Evolutionary conservation across 2,888 invertebrate species (phyloP).

Genomic region (Clanis bilineata): DNA sequence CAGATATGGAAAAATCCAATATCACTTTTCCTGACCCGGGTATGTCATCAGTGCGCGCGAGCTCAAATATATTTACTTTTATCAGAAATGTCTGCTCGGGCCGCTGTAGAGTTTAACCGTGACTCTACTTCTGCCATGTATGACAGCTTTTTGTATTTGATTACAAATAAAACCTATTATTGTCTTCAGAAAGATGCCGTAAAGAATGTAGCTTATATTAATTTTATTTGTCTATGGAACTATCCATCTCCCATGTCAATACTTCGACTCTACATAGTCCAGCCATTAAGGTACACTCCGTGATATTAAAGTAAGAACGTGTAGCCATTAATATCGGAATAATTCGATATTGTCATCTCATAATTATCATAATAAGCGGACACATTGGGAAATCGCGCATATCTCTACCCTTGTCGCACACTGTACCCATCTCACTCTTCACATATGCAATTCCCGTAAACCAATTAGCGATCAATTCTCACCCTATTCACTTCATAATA

Average conservation of each 20-base stretch:
- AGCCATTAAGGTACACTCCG: conserved; percentile 7
- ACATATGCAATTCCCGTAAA: conserved; percentile 63
- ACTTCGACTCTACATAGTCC: not conserved
- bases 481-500: conserved; percentile 52
- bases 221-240: not conserved
- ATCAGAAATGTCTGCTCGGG: too few species aligned
- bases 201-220: too few species aligned
- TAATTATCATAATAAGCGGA: conserved; percentile 71
- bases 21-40: too few species aligned
- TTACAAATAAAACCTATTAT: too few species aligned
- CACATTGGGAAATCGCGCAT: conserved; percentile 67
- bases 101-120: too few species aligned
- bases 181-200: too few species aligned
- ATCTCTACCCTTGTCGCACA: conserved; percentile 49
- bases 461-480: conserved; percentile 65
- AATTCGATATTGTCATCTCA: conserved; percentile 64
- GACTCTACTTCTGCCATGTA: too few species aligned
- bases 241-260: not conserved
- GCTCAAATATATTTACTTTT: too few species aligned
- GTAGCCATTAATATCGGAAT: conserved; percentile 25
- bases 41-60: too few species aligned
- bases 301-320: conserved; percentile 7
- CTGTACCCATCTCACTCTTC: conserved; percentile 49
- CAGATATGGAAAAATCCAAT: too few species aligned
- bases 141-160: too few species aligned